Base-by-base conservation (phyloP, 2,113 vertebrate genomes). In the Elachura formosa region DNA sequence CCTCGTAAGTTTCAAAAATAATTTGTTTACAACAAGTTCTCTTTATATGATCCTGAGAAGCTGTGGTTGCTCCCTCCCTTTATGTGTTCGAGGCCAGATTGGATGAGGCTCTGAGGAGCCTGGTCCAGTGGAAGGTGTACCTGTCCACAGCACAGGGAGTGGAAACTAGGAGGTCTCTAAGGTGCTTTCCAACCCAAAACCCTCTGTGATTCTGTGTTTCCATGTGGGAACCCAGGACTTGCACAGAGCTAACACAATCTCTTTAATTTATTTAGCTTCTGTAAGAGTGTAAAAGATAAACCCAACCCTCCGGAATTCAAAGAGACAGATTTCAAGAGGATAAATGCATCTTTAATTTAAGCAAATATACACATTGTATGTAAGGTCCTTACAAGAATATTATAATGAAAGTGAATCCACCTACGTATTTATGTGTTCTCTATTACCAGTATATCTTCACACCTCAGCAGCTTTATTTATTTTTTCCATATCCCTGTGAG, bases 1-100 rank as follows among this genome's bases (percentile, higher is more conserved):
- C 99, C 61, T 98, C 98, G 99, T 99, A 98, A 99, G 99, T 98
- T 59, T 93, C 85, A 46, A 86, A 73, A 75, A 54, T 67, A 75
- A 54, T 67, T 80, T 86, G 24, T 68, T 92, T 66, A 68, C 25
- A 68, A 7, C 6, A 49, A 12, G 9, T 43, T 31, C 23, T 52
- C 2, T 0, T 40, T 51, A 46, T 16, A 13, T 67, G 33, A 14
- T 45, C 7, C 12, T 45, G 28, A n/a, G 33, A 29, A 11, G 20
- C 10, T 38, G 28, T 29, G 7, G 23, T 21, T 58, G 15, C 28
- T 52, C 28, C 23, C 28, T 48, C 7, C 7, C 33, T 25, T 9
- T 51, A 10, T 8, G 24, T 29, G 15, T 66, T 45, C 15, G 19
- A 51, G 26, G 10, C 23, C 36, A 51, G 28, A 28, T 9, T 58